phyloP scores from a whole-genome alignment of 2,113 vertebrate genomes.

The Toxotes chatareus region DNA sequence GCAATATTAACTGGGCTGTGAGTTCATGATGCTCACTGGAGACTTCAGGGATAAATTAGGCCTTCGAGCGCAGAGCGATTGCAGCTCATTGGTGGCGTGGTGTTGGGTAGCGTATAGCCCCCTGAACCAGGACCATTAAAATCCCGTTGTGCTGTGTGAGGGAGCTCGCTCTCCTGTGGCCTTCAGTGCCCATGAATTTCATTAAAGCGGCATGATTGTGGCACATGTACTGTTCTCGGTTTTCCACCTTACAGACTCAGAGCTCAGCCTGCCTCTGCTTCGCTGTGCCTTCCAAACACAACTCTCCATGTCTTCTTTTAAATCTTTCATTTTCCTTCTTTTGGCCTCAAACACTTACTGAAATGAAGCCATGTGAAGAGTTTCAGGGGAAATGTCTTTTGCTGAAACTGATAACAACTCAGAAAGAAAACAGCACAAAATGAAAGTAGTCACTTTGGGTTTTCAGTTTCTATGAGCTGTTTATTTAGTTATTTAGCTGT shows the following conservation, averaged over 20 bases:
- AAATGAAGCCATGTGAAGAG: too few relatives aligned
- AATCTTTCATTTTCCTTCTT: too few relatives aligned
- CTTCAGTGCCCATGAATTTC: neutral
- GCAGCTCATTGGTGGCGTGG: neutral
- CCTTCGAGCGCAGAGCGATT: neutral
- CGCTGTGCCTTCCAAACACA: too few relatives aligned
- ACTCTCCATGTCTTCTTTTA: too few relatives aligned
- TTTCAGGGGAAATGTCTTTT: too few relatives aligned
- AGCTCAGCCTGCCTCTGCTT: neutral
- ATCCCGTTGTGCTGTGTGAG: neutral
- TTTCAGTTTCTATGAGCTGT: too few relatives aligned
- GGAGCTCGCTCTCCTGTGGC: neutral
- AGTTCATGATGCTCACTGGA: neutral
- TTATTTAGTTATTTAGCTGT: too few relatives aligned
- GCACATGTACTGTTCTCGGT: neutral
- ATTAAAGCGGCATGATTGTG: neutral
- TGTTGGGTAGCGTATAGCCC: neutral
- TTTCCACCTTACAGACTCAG: neutral
- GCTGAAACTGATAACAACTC: too few relatives aligned
- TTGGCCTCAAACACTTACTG: too few relatives aligned
- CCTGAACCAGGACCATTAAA: conserved; percentile 1
- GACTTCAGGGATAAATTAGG: neutral
- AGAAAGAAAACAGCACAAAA: too few relatives aligned
- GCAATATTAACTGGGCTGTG: neutral
- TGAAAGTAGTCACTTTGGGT: too few relatives aligned